Conservation (phyloP, 64 coral and sea anemone genomes). For the Pocillopora verrucosa region DNA sequence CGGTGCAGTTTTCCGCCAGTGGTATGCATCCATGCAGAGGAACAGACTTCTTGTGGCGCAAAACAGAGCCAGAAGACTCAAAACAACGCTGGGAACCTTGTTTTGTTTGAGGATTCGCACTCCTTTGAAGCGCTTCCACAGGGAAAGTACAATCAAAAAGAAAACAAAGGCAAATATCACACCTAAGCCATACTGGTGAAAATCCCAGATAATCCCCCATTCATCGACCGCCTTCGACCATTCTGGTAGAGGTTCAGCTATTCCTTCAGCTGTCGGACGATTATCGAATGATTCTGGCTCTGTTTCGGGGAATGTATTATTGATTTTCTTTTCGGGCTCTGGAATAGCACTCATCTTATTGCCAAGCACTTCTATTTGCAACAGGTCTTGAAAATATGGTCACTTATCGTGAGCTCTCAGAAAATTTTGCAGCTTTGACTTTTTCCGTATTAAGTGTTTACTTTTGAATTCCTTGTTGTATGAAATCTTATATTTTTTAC, state of each 20-base stretch:
- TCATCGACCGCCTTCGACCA: slow-evolving; percentile 47
- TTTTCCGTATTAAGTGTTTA: too few species aligned
- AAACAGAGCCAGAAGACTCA: slow-evolving; percentile 21
- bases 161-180: slow-evolving; percentile 28
- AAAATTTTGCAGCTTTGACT: too few species aligned
- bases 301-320: neutral
- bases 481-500: too few species aligned
- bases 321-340: neutral
- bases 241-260: slow-evolving; percentile 55
- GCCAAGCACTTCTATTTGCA: neutral
- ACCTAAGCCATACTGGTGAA: slow-evolving; percentile 68
- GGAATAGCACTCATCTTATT: neutral
- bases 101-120: neutral
- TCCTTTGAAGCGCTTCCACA: neutral
- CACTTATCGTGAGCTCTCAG: too few species aligned
- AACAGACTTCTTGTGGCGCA: slow-evolving; percentile 37
- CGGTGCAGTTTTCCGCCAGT: slow-evolving; percentile 28
- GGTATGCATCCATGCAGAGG: slow-evolving; percentile 54
- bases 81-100: slow-evolving; percentile 44
- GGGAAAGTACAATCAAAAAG: neutral
- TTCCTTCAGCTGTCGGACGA: slow-evolving; percentile 1
- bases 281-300: neutral
- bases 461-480: too few species aligned
- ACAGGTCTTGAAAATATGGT: too few species aligned
- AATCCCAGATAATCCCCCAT: slow-evolving; percentile 60